Base-by-base conservation (phyloP, 1,140 invertebrate genomes). In the Anadara kagoshimensis region DNA sequence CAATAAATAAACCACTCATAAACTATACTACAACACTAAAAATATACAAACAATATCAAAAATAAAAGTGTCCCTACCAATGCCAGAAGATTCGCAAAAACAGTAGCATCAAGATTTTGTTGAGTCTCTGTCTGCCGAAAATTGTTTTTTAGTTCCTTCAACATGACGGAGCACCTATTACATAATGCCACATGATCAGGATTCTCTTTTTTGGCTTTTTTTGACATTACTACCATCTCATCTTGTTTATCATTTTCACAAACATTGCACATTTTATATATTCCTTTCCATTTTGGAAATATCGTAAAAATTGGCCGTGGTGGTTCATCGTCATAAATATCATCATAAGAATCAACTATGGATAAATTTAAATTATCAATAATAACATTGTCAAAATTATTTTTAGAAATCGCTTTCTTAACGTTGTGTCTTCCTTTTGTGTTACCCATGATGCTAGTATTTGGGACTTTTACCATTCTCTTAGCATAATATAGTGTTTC, bases 271-370 rank as follows among this genome's bases (percentile, higher is more conserved):
- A 78, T 71, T 45, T 74, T 78, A 26, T 78, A 74, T 36, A 36
- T 7, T 53, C 76, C 76, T 26, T 67, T 64, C 76, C 73, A 74
- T 26, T 74, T 74, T 26, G 76, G 76, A 58, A 74, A 78, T 51
- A 71, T 72, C 2, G 64, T 71, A 44, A 51, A 64, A n/a, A 49
- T 26, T 36, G 29, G 29, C 2, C 29, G 29, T 3, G 29, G 29
- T 36, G 29, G 29, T 36, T 36, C 29, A 36, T 36, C 29, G 7
- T 36, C 29, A 36, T 36, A 36, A 36, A 36, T 36, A 36, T 36
- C 29, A 36, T 36, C 29, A 36, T 36, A 36, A 36, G 29, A 36
- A 36, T 36, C 29, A 36, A 36, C 7, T 36, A 2, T 36, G 7
- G 29, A 36, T 36, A 36, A 36, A 36, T 36, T 36, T 36, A 36